These are phyloP conservation scores for Melanotaenia trifasciata DNA, from an alignment of 2,797 vertebrate genomes.

Conservation along the genomic window DNA sequence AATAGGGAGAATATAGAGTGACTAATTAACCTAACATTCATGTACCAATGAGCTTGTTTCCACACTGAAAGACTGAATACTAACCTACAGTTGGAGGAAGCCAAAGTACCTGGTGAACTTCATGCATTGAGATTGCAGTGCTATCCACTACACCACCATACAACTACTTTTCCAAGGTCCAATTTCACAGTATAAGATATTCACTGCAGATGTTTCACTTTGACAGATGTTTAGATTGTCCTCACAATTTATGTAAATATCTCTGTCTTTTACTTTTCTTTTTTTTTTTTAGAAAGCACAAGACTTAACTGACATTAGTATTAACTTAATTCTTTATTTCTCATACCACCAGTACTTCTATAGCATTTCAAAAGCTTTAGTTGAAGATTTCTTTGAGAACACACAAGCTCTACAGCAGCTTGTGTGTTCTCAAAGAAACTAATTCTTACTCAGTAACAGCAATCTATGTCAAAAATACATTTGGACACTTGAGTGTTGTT, in stretches of 20 bases:
- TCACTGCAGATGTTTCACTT: slow-evolving; percentile 43
- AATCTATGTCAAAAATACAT: neutral
- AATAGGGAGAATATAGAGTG: no score
- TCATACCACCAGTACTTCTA: neutral
- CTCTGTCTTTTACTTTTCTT: slow-evolving; percentile 2
- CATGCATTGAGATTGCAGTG: no score
- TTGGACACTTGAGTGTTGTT: neutral
- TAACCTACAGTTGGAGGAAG: no score
- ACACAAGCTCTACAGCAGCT: neutral
- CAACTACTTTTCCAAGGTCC: slow-evolving; percentile 35
- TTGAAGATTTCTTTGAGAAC: neutral
- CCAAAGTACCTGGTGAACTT: no score
- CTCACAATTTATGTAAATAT: slow-evolving; percentile 16
- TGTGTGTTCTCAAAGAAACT: no score
- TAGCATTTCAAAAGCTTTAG: neutral
- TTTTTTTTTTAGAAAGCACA: slow-evolving; percentile 14
- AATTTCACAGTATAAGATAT: slow-evolving; percentile 52
- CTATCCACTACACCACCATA: no score
- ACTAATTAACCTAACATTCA: no score
- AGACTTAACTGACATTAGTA: neutral
- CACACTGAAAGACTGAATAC: no score
- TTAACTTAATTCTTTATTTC: neutral
- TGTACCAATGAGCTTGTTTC: no score
- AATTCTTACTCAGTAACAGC: neutral
- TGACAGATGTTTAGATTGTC: slow-evolving; percentile 27